phyloP scores from a whole-genome alignment of 2,888 invertebrate species.

The Aphrophora alni region DNA sequence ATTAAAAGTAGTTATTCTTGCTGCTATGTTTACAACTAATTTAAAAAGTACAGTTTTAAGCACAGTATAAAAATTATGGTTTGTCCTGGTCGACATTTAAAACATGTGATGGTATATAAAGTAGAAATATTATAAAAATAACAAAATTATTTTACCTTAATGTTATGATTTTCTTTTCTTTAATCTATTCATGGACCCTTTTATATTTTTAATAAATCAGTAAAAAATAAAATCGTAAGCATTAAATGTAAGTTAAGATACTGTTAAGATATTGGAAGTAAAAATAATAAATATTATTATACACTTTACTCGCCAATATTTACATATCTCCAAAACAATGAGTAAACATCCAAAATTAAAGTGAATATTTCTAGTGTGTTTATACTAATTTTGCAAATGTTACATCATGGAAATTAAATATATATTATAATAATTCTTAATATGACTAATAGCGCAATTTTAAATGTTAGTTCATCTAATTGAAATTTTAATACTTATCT shows the following conservation, averaged over 20 bases:
- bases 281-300: neutral
- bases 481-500: too few species aligned
- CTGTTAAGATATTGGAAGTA: neutral
- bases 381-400: too few species aligned
- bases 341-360: neutral
- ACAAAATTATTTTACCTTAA: slow-evolving; percentile 9
- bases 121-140: slow-evolving; percentile 1
- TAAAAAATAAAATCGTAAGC: neutral
- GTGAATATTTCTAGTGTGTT: neutral
- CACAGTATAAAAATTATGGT: neutral
- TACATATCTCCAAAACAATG: neutral
- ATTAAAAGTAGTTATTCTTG: too few species aligned
- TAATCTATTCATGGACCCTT: neutral
- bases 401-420: too few species aligned
- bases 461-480: too few species aligned
- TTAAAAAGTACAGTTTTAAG: neutral
- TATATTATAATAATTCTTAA: too few species aligned
- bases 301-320: neutral
- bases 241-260: neutral
- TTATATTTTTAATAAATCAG: neutral
- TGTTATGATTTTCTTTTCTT: neutral
- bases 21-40: neutral
- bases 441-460: too few species aligned
- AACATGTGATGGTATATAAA: neutral
- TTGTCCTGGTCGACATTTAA: neutral